Percentiles rank a stretch among this genome's conserved stretches.
Evolutionary conservation across 1,140 invertebrate genomes (phyloP).

Genomic region (Ridgeia piscesae): DNA sequence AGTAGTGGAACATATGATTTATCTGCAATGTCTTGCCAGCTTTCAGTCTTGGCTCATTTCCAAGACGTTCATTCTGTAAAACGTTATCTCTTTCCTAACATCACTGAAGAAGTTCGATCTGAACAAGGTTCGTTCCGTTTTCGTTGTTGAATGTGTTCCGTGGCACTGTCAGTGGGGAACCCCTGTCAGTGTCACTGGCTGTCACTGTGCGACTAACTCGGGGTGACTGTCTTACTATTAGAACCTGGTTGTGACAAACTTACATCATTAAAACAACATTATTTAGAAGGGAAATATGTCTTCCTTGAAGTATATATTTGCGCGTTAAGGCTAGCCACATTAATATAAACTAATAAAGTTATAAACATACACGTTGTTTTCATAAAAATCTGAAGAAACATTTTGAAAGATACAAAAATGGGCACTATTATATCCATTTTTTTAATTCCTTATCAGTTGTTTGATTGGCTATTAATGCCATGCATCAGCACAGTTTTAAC

Average conservation of each 20-base stretch:
- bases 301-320: background rate
- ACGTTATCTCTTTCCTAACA: constrained; percentile 30
- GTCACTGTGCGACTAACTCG: too few relatives aligned
- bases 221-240: background rate
- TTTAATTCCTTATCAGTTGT: too few relatives aligned
- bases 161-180: background rate
- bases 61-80: constrained; percentile 26
- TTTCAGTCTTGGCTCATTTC: constrained; percentile 28
- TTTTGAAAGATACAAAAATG: too few relatives aligned
- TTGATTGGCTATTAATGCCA: too few relatives aligned
- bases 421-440: too few relatives aligned
- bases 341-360: too few relatives aligned
- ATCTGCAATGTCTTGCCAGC: constrained; percentile 30
- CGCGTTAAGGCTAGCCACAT: too few relatives aligned
- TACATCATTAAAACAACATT: background rate
- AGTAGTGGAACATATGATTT: background rate
- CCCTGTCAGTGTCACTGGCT: background rate
- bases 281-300: background rate
- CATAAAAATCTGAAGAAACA: too few relatives aligned
- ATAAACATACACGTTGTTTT: too few relatives aligned
- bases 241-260: background rate
- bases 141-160: background rate
- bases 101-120: background rate
- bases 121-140: constrained; percentile 4
- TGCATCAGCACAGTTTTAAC: too few relatives aligned